Conservation (phyloP, 2,888 invertebrate genomes). For the Eilema depressum region DNA sequence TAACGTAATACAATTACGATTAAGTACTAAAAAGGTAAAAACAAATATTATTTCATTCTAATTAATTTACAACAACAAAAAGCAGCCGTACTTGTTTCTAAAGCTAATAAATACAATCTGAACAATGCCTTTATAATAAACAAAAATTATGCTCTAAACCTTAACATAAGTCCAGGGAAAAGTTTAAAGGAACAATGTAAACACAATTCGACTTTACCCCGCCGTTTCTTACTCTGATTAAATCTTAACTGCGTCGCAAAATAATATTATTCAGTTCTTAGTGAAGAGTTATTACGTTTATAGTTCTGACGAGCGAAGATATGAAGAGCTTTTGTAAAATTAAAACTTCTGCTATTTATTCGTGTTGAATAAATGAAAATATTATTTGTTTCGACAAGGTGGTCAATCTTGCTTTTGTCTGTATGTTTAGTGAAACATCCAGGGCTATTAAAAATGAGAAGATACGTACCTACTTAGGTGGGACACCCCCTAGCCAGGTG, state of each 20-base stretch:
- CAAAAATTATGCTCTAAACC: slow-evolving; percentile 11
- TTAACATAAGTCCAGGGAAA: slow-evolving; percentile 12
- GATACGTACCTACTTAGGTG: too few relatives aligned
- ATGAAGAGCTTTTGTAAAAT: background rate
- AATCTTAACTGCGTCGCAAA: slow-evolving; percentile 32
- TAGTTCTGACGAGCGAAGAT: slow-evolving; percentile 8
- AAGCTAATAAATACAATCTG: slow-evolving; percentile 1
- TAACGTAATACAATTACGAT: background rate
- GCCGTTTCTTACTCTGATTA: slow-evolving; percentile 37
- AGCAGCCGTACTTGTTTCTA: background rate
- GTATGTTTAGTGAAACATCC: background rate
- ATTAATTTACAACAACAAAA: background rate
- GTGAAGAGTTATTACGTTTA: slow-evolving; percentile 10
- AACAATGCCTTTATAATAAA: slow-evolving; percentile 7
- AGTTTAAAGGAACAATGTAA: slow-evolving; percentile 33
- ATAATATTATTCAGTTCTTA: slow-evolving; percentile 24
- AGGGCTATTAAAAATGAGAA: too few relatives aligned
- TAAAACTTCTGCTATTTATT: background rate
- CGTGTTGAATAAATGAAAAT: background rate
- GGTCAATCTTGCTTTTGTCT: too few relatives aligned
- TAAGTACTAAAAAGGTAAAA: background rate
- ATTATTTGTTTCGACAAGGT: too few relatives aligned
- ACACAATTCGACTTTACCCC: slow-evolving; percentile 29
- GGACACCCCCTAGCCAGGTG: too few relatives aligned
- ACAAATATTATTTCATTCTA: background rate